Conservation (phyloP, 2,113 vertebrate species). For the Ochotona curzoniae region DNA sequence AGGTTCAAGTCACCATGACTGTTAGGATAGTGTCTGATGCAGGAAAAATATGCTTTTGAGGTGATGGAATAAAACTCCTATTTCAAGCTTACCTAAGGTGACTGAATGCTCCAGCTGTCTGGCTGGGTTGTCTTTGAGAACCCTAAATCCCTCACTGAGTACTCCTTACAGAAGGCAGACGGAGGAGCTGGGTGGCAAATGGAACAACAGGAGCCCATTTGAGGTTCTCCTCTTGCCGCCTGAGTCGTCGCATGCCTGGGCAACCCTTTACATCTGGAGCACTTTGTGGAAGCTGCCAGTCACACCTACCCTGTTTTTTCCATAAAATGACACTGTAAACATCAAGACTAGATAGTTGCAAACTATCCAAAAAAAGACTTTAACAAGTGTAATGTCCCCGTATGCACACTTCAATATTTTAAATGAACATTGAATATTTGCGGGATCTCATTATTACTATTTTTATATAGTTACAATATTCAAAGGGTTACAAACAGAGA, state of each 20-base stretch:
- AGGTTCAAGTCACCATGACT: neutral
- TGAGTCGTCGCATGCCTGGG: neutral
- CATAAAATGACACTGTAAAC: neutral
- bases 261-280: neutral
- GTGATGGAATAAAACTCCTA: conserved; percentile 10
- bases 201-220: neutral
- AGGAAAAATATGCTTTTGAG: neutral
- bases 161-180: neutral
- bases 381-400: neutral
- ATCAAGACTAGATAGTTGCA: neutral
- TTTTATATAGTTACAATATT: too few species aligned
- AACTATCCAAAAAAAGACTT: neutral
- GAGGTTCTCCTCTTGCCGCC: neutral
- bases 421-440: too few species aligned
- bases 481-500: too few species aligned
- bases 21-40: neutral
- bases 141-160: neutral
- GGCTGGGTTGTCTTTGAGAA: neutral
- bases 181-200: neutral
- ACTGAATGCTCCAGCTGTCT: neutral
- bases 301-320: neutral
- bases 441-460: too few species aligned
- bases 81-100: conserved; percentile 1
- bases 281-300: neutral
- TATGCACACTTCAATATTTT: neutral